A percentile compares a stretch with the other conserved stretches of the same genome.
Evolutionary conservation across 2,797 vertebrate species (phyloP).

Genomic region (Cyprinella venusta): DNA sequence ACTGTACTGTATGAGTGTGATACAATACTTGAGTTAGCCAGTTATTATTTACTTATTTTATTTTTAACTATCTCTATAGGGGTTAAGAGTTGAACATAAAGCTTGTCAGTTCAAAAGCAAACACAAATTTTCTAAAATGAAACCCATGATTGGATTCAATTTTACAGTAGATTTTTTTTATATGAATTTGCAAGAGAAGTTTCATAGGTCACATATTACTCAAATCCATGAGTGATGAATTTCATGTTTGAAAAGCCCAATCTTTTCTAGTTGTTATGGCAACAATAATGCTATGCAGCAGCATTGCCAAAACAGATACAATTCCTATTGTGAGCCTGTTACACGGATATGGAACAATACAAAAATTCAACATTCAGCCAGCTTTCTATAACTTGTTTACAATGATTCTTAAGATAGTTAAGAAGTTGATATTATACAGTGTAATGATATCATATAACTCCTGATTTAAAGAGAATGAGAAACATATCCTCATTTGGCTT

Average conservation of each 20-base stretch:
- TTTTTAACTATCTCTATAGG: background rate
- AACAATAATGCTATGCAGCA: slow-evolving; percentile 8
- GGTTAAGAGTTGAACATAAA: background rate
- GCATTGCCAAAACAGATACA: background rate
- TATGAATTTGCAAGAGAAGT: background rate
- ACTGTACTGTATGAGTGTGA: background rate
- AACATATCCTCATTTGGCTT: background rate
- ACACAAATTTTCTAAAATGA: background rate
- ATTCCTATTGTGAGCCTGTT: background rate
- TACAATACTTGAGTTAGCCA: background rate
- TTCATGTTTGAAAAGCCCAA: slow-evolving; percentile 1
- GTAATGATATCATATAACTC: background rate
- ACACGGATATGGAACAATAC: background rate
- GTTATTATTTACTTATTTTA: background rate
- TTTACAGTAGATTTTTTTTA: background rate
- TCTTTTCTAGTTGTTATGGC: slow-evolving; percentile 41
- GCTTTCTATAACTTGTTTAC: background rate
- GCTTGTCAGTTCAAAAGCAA: background rate
- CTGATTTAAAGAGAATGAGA: background rate
- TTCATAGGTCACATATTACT: background rate
- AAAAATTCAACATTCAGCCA: background rate
- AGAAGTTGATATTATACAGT: background rate
- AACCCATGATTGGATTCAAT: background rate
- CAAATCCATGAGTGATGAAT: background rate
- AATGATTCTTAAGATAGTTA: background rate